These are phyloP conservation scores for Mallotus villosus DNA, from an alignment of 2,797 vertebrate genomes.

Conservation along the genomic window DNA sequence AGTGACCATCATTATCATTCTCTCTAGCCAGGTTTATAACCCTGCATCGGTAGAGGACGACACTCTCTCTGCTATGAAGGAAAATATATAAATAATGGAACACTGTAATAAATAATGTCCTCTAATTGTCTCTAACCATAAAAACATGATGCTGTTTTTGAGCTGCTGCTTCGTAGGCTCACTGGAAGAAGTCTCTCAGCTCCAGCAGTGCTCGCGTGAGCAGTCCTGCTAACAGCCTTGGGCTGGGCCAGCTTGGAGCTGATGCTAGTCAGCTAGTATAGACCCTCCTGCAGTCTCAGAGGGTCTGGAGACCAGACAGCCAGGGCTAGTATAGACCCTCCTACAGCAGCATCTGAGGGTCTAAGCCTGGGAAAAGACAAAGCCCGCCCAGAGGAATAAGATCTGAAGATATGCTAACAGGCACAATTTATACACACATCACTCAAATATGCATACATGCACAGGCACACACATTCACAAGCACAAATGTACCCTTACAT, in stretches of 20 bases:
- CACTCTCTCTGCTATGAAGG: background rate
- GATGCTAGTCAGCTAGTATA: slow-evolving; percentile 46
- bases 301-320: background rate
- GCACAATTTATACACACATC: background rate
- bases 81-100: too few species aligned
- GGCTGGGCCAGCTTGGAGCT: slow-evolving; percentile 24
- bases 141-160: background rate
- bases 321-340: slow-evolving; percentile 41
- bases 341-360: slow-evolving; percentile 40
- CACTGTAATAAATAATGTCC: background rate
- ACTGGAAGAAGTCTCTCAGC: background rate
- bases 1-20: background rate
- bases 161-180: background rate
- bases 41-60: background rate
- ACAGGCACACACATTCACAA: background rate
- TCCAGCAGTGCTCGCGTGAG: slow-evolving; percentile 2
- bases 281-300: slow-evolving; percentile 22
- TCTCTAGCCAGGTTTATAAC: background rate
- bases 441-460: background rate
- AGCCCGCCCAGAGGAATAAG: slow-evolving; percentile 33
- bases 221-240: slow-evolving; percentile 28
- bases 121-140: slow-evolving; percentile 16
- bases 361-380: slow-evolving; percentile 44
- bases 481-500: too few species aligned
- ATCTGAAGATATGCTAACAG: slow-evolving; percentile 44